Base-by-base conservation (phyloP, 2,113 vertebrate genomes). In the Pseudopodoces humilis region DNA sequence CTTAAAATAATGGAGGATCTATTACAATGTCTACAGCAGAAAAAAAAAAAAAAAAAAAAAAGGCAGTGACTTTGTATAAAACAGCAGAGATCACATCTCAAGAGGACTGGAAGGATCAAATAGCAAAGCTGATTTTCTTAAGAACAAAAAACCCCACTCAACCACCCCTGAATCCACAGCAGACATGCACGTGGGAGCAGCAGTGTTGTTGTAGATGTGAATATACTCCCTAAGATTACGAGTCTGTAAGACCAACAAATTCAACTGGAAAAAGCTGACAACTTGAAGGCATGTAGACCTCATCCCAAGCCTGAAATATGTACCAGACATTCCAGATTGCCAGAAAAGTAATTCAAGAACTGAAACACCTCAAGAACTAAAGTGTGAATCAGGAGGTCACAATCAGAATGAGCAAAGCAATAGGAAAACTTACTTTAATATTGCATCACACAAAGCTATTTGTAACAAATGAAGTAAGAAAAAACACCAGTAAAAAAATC, bases 1-100 rank as follows among this genome's bases (percentile, higher is more conserved):
- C 63, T 53, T 85, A 53, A 77, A 86, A 62, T 78, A 93, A 93
- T 3, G 60, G 68, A 60, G 39, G 43, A 89, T 82, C 90, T 94
- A 94, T 85, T 92, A 70, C 59, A 86, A 39, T 3, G 17, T 47
- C 83, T 47, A n/a, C 0, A 6, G n/a, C 39, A 74, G 64, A 1
- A 44, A 86, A 69, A 78, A 69, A 78, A 59, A 85, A 69, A 78
- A 59, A 85, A 39, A n/a, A 43, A n/a, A 75, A 62, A 60, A 55
- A 88, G 30, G 30, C 52, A 64, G 21, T 1, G 11, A 89, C 88
- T 92, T 83, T 11, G 37, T 78, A 71, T 37, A 72, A 85, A 91
- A 71, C 35, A 67, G 33, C 11, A 78, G 44, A 91, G 82, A 85
- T 47, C 21, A 2, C 33, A 86, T 31, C 75, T 91, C 68, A 87